A percentile compares a stretch with the other conserved stretches of the same genome.
phyloP scores from a whole-genome alignment of 2,888 invertebrate species.

The Calephelis perditalis region DNA sequence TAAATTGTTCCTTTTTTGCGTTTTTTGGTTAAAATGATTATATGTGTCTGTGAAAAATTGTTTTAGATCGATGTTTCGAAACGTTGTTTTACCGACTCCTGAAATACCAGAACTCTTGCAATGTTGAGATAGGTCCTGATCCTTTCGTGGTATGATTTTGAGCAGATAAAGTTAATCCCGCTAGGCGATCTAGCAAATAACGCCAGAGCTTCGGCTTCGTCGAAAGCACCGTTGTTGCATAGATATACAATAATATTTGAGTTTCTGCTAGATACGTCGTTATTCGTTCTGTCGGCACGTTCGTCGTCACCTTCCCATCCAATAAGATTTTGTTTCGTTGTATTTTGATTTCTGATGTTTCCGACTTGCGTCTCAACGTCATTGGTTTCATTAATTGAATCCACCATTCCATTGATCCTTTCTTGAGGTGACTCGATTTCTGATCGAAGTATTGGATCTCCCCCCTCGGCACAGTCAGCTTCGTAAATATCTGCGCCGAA shows the following conservation, averaged over 20 bases:
- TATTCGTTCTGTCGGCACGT: conserved; percentile 1
- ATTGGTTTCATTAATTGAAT: conserved; percentile 9
- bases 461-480: conserved; percentile 12
- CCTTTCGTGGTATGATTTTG: conserved; percentile 8
- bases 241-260: too few species aligned
- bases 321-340: conserved; percentile 9
- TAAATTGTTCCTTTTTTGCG: conserved; percentile 22
- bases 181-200: too few species aligned
- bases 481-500: not conserved
- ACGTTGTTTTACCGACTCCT: conserved; percentile 16
- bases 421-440: conserved; percentile 1
- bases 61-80: conserved; percentile 11
- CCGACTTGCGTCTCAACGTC: not conserved
- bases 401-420: conserved; percentile 2
- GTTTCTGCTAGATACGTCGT: not conserved
- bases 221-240: too few species aligned
- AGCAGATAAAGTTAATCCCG: conserved; percentile 4
- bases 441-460: conserved; percentile 17
- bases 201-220: too few species aligned
- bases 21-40: conserved; percentile 13
- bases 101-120: conserved; percentile 7
- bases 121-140: conserved; percentile 7
- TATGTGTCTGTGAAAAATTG: conserved; percentile 8
- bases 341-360: conserved; percentile 4
- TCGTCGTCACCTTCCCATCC: conserved; percentile 6